Percentiles rank a stretch among this genome's conserved stretches.
phyloP scores from a whole-genome alignment of 2,797 vertebrate genomes.

The Aphelocoma californica region DNA sequence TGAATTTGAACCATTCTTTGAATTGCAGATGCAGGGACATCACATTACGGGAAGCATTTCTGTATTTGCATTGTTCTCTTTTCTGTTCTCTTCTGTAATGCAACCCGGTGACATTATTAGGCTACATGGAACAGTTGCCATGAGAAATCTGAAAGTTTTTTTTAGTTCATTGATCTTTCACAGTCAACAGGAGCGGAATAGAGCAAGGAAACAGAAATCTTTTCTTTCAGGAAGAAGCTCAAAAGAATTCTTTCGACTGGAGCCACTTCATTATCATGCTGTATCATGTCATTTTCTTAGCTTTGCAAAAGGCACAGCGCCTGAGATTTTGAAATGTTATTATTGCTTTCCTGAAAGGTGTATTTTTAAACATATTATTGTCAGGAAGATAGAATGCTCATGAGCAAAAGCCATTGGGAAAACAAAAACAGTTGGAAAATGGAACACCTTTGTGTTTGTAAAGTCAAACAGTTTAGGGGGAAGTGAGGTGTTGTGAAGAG shows the following conservation, averaged over 20 bases:
- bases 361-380: conserved; percentile 50
- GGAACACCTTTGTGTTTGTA: conserved; percentile 43
- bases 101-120: conserved; percentile 58
- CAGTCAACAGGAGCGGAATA: conserved; percentile 7
- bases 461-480: conserved; percentile 18
- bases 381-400: conserved; percentile 36
- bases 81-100: background rate
- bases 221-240: conserved; percentile 31
- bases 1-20: conserved; percentile 23
- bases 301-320: conserved; percentile 19
- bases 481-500: conserved; percentile 34
- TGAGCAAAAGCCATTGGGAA: conserved; percentile 22
- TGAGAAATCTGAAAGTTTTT: conserved; percentile 13
- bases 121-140: conserved; percentile 16
- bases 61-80: background rate
- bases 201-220: conserved; percentile 7
- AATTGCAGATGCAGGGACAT: conserved; percentile 35
- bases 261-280: conserved; percentile 47
- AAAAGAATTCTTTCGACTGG: conserved; percentile 24
- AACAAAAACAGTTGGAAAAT: conserved; percentile 52
- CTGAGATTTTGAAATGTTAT: conserved; percentile 50
- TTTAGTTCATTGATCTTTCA: conserved; percentile 27
- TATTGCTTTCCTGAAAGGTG: conserved; percentile 23
- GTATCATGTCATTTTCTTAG: conserved; percentile 31
- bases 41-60: background rate